Conservation (phyloP, 2,113 vertebrate genomes). For the Embiotoca jacksoni region DNA sequence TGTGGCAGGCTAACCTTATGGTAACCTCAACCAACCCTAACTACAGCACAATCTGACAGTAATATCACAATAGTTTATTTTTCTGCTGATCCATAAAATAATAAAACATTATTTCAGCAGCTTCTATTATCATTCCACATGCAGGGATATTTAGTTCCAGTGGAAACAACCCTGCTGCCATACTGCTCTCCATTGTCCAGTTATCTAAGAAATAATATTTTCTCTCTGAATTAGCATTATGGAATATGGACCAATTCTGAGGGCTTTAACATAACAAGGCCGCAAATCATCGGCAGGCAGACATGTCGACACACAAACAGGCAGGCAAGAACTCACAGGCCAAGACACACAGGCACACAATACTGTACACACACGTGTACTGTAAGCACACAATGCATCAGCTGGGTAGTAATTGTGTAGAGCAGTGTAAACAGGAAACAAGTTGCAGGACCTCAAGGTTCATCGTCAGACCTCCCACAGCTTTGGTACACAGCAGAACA, state of each 20-base stretch:
- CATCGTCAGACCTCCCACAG: slow-evolving; percentile 71
- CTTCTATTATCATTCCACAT: slow-evolving; percentile 63
- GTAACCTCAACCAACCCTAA: slow-evolving; percentile 18
- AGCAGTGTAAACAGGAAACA: slow-evolving; percentile 77
- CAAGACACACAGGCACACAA: slow-evolving; percentile 39
- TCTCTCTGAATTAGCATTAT: slow-evolving; percentile 49
- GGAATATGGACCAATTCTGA: slow-evolving; percentile 26
- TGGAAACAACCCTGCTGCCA: slow-evolving; percentile 51
- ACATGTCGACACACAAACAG: slow-evolving; percentile 38
- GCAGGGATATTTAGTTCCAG: slow-evolving; percentile 47
- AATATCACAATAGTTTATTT: slow-evolving; percentile 64
- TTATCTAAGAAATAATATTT: slow-evolving; percentile 68
- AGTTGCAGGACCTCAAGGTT: slow-evolving; percentile 55
- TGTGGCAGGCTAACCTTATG: slow-evolving; percentile 28
- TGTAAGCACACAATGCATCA: slow-evolving; percentile 59
- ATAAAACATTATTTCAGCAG: slow-evolving; percentile 49
- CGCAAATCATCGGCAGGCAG: slow-evolving; percentile 51
- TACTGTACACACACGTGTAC: slow-evolving; percentile 42
- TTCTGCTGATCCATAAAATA: slow-evolving; percentile 59
- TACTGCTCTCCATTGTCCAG: slow-evolving; percentile 46
- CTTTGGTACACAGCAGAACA: slow-evolving; percentile 61
- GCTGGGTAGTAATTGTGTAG: slow-evolving; percentile 68
- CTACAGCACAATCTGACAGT: slow-evolving; percentile 46
- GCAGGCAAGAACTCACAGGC: slow-evolving; percentile 36
- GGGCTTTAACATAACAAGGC: slow-evolving; percentile 46